A percentile compares a stretch with the other conserved stretches of the same genome.
Conservation (phyloP, 2,797 vertebrate species). For the Trichosurus vulpecula region DNA sequence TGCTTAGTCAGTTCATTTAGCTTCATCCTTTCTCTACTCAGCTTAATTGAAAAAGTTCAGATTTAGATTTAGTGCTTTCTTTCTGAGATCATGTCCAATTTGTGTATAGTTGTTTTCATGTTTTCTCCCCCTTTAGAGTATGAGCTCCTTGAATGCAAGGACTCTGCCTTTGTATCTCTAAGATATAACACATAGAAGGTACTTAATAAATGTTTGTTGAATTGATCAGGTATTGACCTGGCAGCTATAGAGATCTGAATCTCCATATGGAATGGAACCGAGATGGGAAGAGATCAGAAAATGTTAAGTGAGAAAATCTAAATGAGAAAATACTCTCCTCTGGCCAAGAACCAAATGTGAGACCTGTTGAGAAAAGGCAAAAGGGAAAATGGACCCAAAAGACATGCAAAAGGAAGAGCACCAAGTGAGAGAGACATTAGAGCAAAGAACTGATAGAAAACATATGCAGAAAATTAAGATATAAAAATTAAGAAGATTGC, state of each 20-base stretch:
- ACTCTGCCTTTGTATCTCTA: no score
- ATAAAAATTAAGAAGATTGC: constrained; percentile 51
- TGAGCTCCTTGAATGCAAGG: background rate
- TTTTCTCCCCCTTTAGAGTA: background rate
- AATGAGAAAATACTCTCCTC: background rate
- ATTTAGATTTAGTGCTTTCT: background rate
- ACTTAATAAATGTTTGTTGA: no score
- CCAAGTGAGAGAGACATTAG: constrained; percentile 34
- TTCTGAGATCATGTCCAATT: background rate
- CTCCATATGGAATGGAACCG: constrained; percentile 10
- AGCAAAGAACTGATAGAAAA: constrained; percentile 37
- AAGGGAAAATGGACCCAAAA: background rate
- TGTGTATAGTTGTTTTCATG: background rate
- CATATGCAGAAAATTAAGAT: constrained; percentile 40
- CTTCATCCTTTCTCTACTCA: background rate
- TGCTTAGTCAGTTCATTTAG: background rate
- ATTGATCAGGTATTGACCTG: constrained; percentile 8
- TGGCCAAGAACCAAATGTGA: background rate
- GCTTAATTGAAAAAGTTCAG: background rate
- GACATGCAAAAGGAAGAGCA: constrained; percentile 31
- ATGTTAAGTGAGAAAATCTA: background rate
- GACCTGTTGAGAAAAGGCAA: constrained; percentile 3
- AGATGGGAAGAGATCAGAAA: background rate
- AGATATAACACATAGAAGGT: background rate
- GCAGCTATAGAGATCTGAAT: background rate